phyloP scores from a whole-genome alignment of 2,888 invertebrate genomes.

The Neoascia interrupta region DNA sequence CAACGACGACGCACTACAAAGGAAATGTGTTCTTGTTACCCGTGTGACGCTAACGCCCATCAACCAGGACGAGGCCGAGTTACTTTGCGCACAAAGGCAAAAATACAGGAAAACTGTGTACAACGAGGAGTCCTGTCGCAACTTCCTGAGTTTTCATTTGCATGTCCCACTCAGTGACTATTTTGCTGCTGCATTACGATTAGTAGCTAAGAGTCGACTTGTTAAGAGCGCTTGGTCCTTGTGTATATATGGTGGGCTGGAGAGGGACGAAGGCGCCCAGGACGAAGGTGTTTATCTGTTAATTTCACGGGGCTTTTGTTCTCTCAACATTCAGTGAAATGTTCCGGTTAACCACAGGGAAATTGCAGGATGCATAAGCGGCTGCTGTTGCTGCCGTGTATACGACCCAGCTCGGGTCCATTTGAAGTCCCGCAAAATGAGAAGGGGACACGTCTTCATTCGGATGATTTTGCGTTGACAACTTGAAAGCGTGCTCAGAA shows the following conservation, averaged over 20 bases:
- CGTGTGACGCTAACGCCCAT: slow-evolving; percentile 57
- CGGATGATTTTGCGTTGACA: slow-evolving; percentile 39
- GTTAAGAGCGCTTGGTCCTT: background rate
- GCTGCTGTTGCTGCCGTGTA: no score
- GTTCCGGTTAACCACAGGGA: slow-evolving; percentile 63
- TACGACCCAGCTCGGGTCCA: background rate
- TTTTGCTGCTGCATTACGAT: slow-evolving; percentile 55
- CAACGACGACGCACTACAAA: slow-evolving; percentile 46
- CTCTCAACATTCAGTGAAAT: slow-evolving; percentile 48
- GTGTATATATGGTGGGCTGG: slow-evolving; percentile 4
- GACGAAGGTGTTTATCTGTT: slow-evolving; percentile 59
- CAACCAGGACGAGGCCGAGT: slow-evolving; percentile 37
- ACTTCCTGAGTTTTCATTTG: slow-evolving; percentile 61
- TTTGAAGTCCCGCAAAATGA: slow-evolving; percentile 40
- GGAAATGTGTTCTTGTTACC: slow-evolving; percentile 58
- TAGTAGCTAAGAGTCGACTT: slow-evolving; percentile 46
- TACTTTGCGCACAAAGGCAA: slow-evolving; percentile 51
- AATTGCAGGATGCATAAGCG: slow-evolving; percentile 37
- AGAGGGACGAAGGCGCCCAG: slow-evolving; percentile 16
- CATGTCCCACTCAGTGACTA: slow-evolving; percentile 58
- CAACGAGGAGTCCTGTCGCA: slow-evolving; percentile 54
- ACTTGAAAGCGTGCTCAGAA: slow-evolving; percentile 28
- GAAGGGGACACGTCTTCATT: slow-evolving; percentile 45
- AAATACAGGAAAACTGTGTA: slow-evolving; percentile 47
- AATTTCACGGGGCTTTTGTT: slow-evolving; percentile 61